Evolutionary conservation across 1,140 invertebrate species (phyloP), one percentile per base, ranked within the genome.

Genomic region (Pseudobourletiella spinata): DNA sequence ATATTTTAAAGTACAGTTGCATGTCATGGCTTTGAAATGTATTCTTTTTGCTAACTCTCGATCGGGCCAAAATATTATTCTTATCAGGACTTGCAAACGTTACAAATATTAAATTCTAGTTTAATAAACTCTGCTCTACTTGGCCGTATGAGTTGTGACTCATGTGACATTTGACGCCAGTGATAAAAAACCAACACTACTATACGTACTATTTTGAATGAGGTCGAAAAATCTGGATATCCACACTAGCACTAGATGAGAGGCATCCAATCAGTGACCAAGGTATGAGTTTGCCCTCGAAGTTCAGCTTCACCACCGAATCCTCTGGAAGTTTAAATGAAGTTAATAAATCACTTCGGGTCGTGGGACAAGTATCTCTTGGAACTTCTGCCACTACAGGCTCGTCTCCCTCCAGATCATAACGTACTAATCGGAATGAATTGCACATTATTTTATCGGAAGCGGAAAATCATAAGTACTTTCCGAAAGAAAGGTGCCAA

Each of bases 121-220:
- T n/a, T n/a, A n/a, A n/a, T n/a, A n/a, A n/a, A n/a, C n/a, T n/a
- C n/a, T n/a, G n/a, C n/a, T n/a, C n/a, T n/a, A n/a, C n/a, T n/a
- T n/a, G n/a, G n/a, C n/a, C n/a, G n/a, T n/a, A n/a, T n/a, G n/a
- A n/a, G n/a, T n/a, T n/a, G n/a, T n/a, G n/a, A n/a, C n/a, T n/a
- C n/a, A n/a, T n/a, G n/a, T n/a, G n/a, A n/a, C n/a, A n/a, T n/a
- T n/a, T n/a, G n/a, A n/a, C n/a, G n/a, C n/a, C n/a, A n/a, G n/a
- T n/a, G n/a, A n/a, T n/a, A n/a, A n/a, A n/a, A n/a, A n/a, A n/a
- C n/a, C n/a, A n/a, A n/a, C n/a, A n/a, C n/a, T n/a, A n/a, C n/a
- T n/a, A n/a, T n/a, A n/a, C n/a, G 39, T 60, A 70, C 68, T 60
- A 44, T 62, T 64, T 50, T 67, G 68, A n/a, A 56, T 70, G 65